Base-by-base conservation (phyloP, 2,888 invertebrate species). In the Drosophila rellima region DNA sequence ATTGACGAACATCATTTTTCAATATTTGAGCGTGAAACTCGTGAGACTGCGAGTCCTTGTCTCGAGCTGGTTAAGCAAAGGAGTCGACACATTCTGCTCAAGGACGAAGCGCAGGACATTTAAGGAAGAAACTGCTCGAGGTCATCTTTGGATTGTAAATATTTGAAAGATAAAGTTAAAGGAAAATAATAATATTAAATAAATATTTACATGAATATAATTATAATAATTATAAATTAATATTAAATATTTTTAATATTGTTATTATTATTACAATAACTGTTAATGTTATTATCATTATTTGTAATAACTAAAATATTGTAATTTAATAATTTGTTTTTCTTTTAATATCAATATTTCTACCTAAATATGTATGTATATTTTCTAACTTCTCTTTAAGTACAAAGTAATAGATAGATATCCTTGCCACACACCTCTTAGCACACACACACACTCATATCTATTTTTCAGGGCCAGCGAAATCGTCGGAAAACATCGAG, bases 1-100 rank as follows among this genome's bases (percentile, higher is more conserved):
- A 88, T 86, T 86, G 74, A 83, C 74, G 72, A 67, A 82, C 84
- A 86, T 86, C 71, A 89, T 89, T 89, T 89, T 80, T 86, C 88
- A 88, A 88, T 83, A 78, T 74, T 74, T 69, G 44, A 75, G 73
- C 82, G 80, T 88, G 88, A 89, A 79, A 74, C 59, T 52, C 50
- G 10, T 44, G 13, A 70, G 44, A 39, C 47, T 42, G 17, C 7
- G 26, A 66, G 69, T 69, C 64, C 18, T 42, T n/a, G 31, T 48
- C 7, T 59, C 55, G 73, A 66, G 66, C 68, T 87, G 26, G 56
- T 45, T 56, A 56, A 56, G 56, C 35, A 56, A 56, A 45, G 35
- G 55, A 33, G 45, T 56, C 45, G 17, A 6, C 2, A 44, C 33
- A 33, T 35, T 56, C 13, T 20, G 1, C 15, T 33, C 56, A 56